Evolutionary conservation across 1,140 invertebrate genomes (phyloP).

Genomic region (Aethina tumida): DNA sequence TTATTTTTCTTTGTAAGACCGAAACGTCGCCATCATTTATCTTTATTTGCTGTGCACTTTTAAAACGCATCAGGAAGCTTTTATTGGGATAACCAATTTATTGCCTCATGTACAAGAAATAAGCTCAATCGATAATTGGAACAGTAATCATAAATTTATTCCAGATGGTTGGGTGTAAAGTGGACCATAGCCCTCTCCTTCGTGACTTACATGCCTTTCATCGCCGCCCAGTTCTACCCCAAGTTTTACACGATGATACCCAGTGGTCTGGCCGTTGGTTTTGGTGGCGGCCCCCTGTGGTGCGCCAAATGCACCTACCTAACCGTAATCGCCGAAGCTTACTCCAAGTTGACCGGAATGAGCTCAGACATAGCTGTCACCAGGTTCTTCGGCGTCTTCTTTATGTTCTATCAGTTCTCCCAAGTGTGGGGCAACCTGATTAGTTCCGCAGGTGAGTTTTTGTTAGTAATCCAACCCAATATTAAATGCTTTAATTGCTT

Average conservation of each 20-base stretch:
- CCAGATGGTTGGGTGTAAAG: constrained; percentile 72
- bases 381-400: constrained; percentile 83
- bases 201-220: constrained; percentile 78
- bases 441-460: constrained; percentile 65
- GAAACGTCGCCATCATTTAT: too few species aligned
- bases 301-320: constrained; percentile 84
- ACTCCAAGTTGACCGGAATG: constrained; percentile 54
- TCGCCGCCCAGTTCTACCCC: constrained; percentile 78
- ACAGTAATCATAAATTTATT: constrained; percentile 21
- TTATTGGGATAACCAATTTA: too few species aligned
- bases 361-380: constrained; percentile 62
- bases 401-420: constrained; percentile 88
- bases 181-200: constrained; percentile 79
- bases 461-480: too few species aligned
- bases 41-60: too few species aligned
- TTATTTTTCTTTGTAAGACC: too few species aligned
- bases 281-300: constrained; percentile 83
- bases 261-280: constrained; percentile 70
- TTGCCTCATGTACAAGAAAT: too few species aligned
- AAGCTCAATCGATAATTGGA: background rate
- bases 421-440: constrained; percentile 90
- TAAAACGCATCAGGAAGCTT: too few species aligned
- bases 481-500: too few species aligned
- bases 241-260: constrained; percentile 75
- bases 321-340: constrained; percentile 65